Base-by-base conservation (phyloP, 2,113 vertebrate genomes). In the Hymenochirus boettgeri region DNA sequence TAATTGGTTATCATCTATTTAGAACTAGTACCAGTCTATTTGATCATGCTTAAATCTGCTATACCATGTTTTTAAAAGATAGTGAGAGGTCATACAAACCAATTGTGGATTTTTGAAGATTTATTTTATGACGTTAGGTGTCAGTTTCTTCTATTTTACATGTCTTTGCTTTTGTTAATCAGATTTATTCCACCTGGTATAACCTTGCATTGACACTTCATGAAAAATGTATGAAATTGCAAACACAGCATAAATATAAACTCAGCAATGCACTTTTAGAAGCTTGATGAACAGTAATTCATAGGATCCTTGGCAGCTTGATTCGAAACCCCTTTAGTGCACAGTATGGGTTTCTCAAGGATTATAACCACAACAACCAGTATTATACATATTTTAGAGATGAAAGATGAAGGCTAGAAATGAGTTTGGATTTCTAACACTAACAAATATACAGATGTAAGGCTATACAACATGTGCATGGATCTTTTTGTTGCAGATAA, bases 281-380 rank as follows among this genome's bases (percentile, higher is more conserved):
- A 55, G 46, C 62, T 51, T 66, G 63, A 66, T 35, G 45, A 51
- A 42, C 55, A 58, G 54, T 57, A 58, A 66, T 66, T 58, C 29
- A 50, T 58, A 51, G 55, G 39, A 12, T 58, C 23, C 29, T 50
- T 66, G 55, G 55, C 63, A 56, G 37, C 42, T 31, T 55, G 37
- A 64, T 37, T 55, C 51, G 46, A 15, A 4, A 25, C 2, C 25
- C 47, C 29, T 27, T 53, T 53, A 63, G 37, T 27, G 61, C 29
- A 63, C 52, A 54, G 50, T 63, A 51, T 31, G 53, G 61, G 46
- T 63, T 39, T 39, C 37, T 17, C 37, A 39, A 13, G 1, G 37
- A 7, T 39, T 39, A 33, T 33, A 33, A 4, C 12, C 37, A 17
- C 37, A 15, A 39, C 2, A 39, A 17, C 2, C 5, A 31, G 29